A percentile compares a stretch with the other conserved stretches of the same genome.
These are phyloP conservation scores for Chloroceryle amazona DNA, from an alignment of 2,797 vertebrate genomes.

Conservation along the genomic window DNA sequence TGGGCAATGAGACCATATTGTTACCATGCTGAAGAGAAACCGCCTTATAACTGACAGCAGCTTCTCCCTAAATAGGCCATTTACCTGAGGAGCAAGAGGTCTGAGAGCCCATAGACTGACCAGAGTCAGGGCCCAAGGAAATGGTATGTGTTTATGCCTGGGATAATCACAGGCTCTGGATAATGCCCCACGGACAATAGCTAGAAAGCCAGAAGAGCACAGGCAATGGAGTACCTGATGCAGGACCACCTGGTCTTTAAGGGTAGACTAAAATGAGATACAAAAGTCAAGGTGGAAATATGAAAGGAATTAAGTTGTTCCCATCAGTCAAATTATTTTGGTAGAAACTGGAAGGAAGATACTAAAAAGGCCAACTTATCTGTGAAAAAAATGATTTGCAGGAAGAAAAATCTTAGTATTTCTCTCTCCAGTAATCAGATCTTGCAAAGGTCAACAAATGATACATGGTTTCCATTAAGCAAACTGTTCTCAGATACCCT, in stretches of 20 bases:
- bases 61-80: neutral
- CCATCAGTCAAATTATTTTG: neutral
- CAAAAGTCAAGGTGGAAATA: neutral
- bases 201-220: neutral
- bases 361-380: neutral
- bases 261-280: neutral
- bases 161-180: neutral
- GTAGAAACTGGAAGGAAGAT: neutral
- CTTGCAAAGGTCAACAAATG: neutral
- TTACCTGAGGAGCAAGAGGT: neutral
- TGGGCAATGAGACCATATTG: neutral
- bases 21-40: neutral
- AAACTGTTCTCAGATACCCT: neutral
- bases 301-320: neutral
- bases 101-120: neutral
- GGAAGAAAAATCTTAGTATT: neutral
- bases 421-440: neutral
- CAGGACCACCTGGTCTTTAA: neutral
- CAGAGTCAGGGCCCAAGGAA: neutral
- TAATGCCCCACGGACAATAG: neutral
- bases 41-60: accelerated
- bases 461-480: neutral
- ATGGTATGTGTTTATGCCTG: neutral
- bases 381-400: neutral
- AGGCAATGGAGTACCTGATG: neutral